Evolutionary conservation across 2,888 invertebrate genomes (phyloP).

Genomic region (Caenorhabditis sp.): DNA sequence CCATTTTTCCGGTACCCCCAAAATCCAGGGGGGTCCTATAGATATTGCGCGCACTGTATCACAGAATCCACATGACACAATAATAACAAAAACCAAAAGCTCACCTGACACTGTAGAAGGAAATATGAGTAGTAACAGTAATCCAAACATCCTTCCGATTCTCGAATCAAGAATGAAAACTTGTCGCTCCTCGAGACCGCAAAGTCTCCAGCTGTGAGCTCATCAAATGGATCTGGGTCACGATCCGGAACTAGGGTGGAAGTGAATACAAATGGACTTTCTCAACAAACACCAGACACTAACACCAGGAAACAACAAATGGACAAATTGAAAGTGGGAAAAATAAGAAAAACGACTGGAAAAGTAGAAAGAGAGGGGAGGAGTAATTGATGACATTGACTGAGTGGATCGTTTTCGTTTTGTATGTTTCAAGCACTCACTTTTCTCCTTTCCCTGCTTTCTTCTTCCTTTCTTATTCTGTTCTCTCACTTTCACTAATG

Average conservation of each 20-base stretch:
- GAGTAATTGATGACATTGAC: slow-evolving; percentile 60
- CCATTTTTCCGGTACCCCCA: no score
- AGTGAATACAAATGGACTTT: slow-evolving; percentile 2
- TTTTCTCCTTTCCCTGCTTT: slow-evolving; percentile 27
- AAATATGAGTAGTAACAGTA: slow-evolving; percentile 10
- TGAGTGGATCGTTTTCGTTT: slow-evolving; percentile 64
- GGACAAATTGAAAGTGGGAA: not conserved
- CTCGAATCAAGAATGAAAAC: slow-evolving; percentile 31
- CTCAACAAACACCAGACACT: slow-evolving; percentile 12
- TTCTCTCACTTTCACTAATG: slow-evolving; percentile 31
- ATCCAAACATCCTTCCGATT: slow-evolving; percentile 29
- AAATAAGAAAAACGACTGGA: slow-evolving; percentile 41
- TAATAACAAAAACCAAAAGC: not conserved
- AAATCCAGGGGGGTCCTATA: no score
- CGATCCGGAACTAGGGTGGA: slow-evolving; percentile 24
- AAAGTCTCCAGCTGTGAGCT: slow-evolving; percentile 65
- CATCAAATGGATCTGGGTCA: slow-evolving; percentile 69
- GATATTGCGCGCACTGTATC: no score
- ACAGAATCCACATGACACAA: no score
- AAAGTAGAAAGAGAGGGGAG: slow-evolving; percentile 6
- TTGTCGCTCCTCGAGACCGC: slow-evolving; percentile 32
- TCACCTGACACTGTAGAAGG: slow-evolving; percentile 13
- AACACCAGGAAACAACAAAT: slow-evolving; percentile 15
- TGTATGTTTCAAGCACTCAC: slow-evolving; percentile 63
- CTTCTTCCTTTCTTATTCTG: not conserved